Conservation (phyloP, 1,140 invertebrate species). For the Sarcophaga bullata region DNA sequence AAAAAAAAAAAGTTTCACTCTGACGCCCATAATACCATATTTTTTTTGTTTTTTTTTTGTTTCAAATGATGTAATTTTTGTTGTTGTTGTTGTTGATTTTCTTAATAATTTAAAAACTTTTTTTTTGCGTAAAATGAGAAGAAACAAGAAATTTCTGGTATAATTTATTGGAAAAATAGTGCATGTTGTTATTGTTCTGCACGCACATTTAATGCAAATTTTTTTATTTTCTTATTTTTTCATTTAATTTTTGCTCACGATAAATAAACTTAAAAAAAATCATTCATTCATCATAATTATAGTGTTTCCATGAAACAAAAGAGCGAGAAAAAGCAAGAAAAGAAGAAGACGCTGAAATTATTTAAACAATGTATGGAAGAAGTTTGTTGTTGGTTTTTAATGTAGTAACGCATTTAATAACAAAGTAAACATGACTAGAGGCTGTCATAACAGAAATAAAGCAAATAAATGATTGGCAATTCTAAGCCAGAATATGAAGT, state of each 20-base stretch:
- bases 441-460: too few species aligned
- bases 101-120: background rate
- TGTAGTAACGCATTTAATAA: too few species aligned
- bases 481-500: too few species aligned
- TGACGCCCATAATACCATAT: too few species aligned
- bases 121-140: background rate
- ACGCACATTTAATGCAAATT: conserved; percentile 35
- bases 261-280: background rate
- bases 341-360: too few species aligned
- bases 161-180: conserved; percentile 25
- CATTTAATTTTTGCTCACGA: background rate
- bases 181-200: conserved; percentile 17
- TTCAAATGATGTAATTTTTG: background rate
- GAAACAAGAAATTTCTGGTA: conserved; percentile 2
- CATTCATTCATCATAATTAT: conserved; percentile 13
- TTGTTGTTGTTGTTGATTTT: background rate
- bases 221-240: background rate
- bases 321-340: background rate
- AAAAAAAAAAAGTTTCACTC: too few species aligned
- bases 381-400: too few species aligned
- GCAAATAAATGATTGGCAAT: too few species aligned
- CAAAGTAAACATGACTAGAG: too few species aligned
- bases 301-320: background rate
- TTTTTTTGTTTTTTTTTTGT: too few species aligned
- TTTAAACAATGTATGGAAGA: too few species aligned